Evolutionary conservation across 1,140 invertebrate genomes (phyloP).

Genomic region (Dolichoris vasculosae): DNA sequence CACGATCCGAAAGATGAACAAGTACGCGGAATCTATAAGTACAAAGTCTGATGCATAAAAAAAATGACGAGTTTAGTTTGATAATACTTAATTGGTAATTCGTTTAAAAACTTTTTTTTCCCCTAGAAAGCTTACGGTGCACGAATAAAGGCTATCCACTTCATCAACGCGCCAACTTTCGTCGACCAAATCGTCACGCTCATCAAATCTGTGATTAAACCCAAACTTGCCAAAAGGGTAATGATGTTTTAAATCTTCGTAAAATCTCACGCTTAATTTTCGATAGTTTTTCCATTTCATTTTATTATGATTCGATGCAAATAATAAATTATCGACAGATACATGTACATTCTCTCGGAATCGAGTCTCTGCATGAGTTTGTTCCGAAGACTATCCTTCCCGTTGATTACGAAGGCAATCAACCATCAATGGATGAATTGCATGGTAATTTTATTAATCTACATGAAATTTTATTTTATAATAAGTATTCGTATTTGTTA

Average conservation of each 20-base stretch:
- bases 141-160: conserved; percentile 83
- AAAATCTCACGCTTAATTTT: neutral
- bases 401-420: conserved; percentile 73
- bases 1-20: neutral
- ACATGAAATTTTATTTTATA: too few relatives aligned
- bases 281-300: neutral
- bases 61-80: neutral
- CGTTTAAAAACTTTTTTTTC: conserved; percentile 26
- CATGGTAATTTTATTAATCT: conserved; percentile 53
- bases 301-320: neutral
- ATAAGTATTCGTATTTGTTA: too few relatives aligned
- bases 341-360: conserved; percentile 68
- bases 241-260: neutral
- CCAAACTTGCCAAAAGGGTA: conserved; percentile 78
- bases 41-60: neutral
- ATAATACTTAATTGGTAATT: conserved; percentile 29
- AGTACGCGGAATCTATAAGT: neutral
- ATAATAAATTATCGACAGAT: conserved; percentile 51
- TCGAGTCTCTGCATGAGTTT: conserved; percentile 73
- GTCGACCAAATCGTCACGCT: conserved; percentile 78
- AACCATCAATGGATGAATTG: conserved; percentile 61
- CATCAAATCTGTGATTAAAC: conserved; percentile 80
- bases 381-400: conserved; percentile 74
- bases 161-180: conserved; percentile 80
- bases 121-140: conserved; percentile 84